Evolutionary conservation across 2,113 vertebrate species (phyloP), one percentile per base, ranked within the genome.

Genomic region (Nettapus auritus): DNA sequence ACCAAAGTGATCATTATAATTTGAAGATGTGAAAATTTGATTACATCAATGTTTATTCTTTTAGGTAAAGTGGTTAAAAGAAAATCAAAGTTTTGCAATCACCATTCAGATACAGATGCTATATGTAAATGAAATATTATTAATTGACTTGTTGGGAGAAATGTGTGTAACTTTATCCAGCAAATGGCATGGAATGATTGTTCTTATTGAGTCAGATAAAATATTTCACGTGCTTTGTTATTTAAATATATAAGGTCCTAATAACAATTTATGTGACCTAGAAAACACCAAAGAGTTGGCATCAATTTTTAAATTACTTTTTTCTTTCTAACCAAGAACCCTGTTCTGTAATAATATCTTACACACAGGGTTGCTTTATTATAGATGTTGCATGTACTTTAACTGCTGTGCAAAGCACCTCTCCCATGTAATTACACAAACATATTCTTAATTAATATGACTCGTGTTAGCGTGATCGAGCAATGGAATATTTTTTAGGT

Each of bases 351-450:
- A 97, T 95, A 94, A 84, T 90, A 89, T 94, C 94, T 95, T 90
- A 55, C 36, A 74, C 46, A 53, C 44, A 86, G 64, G 79, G 31
- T 83, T 96, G 90, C 96, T 96, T 96, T 96, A 96, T 97, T 97
- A 97, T 88, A 92, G 91, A 82, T 83, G 81, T 96, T 97, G 92
- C 96, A 95, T 93, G 82, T 79, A 57, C 53, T 93, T 86, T 93
- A 95, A 95, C 81, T 96, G 95, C 92, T 97, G 95, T 68, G 82
- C 93, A 85, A 91, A 94, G 88, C 93, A 94, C 95, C 90, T 97
- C 96, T 97, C 95, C 97, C 94, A 96, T 96, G 60, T 96, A 97
- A 97, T 97, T 97, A 93, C 92, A 96, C 86, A 96, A 97, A 88
- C 86, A 68, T 84, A 89, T 95, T 96, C 88, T 81, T 93, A 96